These are phyloP conservation scores for Boulengeromyrus knoepffleri DNA, from an alignment of 2,113 vertebrate species.

Conservation along the genomic window DNA sequence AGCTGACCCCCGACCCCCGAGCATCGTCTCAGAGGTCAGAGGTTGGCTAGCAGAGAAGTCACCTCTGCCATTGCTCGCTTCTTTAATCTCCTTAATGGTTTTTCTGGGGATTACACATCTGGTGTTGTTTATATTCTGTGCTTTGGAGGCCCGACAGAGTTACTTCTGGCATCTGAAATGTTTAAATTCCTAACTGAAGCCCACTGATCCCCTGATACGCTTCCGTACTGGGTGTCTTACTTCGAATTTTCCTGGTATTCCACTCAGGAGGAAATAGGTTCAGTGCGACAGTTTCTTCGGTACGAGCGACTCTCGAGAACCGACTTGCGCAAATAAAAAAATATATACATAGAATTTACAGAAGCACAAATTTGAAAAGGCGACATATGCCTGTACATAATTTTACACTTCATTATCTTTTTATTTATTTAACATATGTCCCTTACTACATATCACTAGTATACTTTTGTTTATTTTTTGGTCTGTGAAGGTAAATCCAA, in stretches of 20 bases:
- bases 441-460: neutral
- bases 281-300: neutral
- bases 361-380: neutral
- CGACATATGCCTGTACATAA: neutral
- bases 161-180: neutral
- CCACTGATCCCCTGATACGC: neutral
- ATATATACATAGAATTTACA: neutral
- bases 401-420: neutral
- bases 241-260: neutral
- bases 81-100: neutral
- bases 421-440: neutral
- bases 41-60: neutral
- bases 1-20: neutral
- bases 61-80: neutral
- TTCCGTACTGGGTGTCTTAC: neutral
- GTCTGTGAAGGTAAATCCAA: neutral
- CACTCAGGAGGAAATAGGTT: neutral
- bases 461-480: neutral
- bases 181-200: conserved; percentile 1
- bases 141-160: neutral
- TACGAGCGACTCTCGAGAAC: neutral
- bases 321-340: neutral
- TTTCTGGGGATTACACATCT: neutral
- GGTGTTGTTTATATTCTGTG: neutral
- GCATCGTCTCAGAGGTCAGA: neutral